Conservation (phyloP, 2,797 vertebrate species). For the Sylvia borin region DNA sequence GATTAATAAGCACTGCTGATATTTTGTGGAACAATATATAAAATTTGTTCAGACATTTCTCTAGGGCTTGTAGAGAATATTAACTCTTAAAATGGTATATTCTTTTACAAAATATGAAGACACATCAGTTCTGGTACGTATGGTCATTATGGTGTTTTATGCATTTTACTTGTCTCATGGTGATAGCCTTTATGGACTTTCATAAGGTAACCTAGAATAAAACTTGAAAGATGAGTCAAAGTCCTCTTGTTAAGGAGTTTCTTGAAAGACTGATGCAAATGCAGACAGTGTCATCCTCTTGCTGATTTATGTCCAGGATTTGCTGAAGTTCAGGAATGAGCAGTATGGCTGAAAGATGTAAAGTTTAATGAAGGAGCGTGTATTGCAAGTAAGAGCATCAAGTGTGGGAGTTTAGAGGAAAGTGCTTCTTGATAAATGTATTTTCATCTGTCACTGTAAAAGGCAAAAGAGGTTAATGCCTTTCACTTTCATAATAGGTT, state of each 20-base stretch:
- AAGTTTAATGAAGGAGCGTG: constrained; percentile 43
- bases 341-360: not conserved
- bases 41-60: not conserved
- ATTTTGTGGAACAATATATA: not conserved
- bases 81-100: not conserved
- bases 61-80: not conserved
- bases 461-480: constrained; percentile 17
- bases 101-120: not conserved
- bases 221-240: not conserved
- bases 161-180: not conserved
- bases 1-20: not conserved
- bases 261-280: not conserved
- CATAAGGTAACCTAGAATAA: not conserved
- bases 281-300: not conserved
- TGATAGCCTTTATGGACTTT: not conserved
- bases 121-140: not conserved
- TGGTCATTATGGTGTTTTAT: not conserved
- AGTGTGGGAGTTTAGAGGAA: constrained; percentile 6
- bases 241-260: not conserved
- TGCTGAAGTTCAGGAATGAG: constrained; percentile 2
- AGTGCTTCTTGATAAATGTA: constrained; percentile 31
- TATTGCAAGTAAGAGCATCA: not conserved
- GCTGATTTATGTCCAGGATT: constrained; percentile 35
- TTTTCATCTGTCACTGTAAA: constrained; percentile 46
- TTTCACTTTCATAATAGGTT: constrained; percentile 40